Conservation (phyloP, 2,113 vertebrate genomes). For the Lynx canadensis region DNA sequence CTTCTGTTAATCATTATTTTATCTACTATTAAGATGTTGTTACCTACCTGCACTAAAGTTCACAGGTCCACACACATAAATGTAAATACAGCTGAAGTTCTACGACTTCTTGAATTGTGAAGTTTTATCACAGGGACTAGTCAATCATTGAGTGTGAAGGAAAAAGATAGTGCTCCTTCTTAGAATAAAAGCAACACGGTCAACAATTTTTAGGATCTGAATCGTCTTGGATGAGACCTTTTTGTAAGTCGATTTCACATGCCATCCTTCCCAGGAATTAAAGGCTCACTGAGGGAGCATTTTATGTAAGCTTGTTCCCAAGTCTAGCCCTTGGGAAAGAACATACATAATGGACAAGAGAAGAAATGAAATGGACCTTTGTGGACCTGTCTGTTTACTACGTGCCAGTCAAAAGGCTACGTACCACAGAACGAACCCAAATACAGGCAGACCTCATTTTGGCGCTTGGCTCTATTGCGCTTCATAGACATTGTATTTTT, state of each 20-base stretch:
- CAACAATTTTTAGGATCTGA: not conserved
- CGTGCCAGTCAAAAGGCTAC: not conserved
- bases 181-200: not conserved
- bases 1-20: constrained; percentile 84
- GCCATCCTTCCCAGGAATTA: not conserved
- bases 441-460: not conserved
- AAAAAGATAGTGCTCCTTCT: not conserved
- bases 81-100: not conserved
- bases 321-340: not conserved
- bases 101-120: not conserved
- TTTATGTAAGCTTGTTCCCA: not conserved
- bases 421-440: not conserved
- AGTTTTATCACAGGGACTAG: not conserved
- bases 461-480: not conserved
- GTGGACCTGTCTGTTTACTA: not conserved
- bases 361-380: not conserved
- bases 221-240: not conserved
- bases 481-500: not conserved
- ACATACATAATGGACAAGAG: not conserved
- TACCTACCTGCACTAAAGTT: constrained; percentile 28
- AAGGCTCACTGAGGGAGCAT: not conserved
- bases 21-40: not conserved
- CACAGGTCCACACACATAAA: constrained; percentile 19
- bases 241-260: not conserved
- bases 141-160: not conserved